Base-by-base conservation (phyloP, 1,140 invertebrate species). In the Polyergus mexicanus region DNA sequence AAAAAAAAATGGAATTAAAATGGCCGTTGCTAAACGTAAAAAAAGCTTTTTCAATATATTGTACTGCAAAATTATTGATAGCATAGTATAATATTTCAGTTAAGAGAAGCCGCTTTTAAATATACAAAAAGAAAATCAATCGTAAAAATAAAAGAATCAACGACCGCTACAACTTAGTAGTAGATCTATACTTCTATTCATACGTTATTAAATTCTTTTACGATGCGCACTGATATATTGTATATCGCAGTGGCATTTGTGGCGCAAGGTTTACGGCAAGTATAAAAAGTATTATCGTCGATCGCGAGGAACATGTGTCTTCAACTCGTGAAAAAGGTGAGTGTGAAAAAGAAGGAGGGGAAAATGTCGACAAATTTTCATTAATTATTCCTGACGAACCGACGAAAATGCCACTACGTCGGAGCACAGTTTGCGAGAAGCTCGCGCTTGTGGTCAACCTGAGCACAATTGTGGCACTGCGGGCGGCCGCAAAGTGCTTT, bases 401-500 rank as follows among this genome's bases (percentile, higher is more conserved):
- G 19, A 3, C 47, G 19, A 63, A 60, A 72, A 81, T 80, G 47
- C 47, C 62, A 56, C 22, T 22, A 85, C 10, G 13, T 25, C 13
- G 13, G 11, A 25, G 38, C n/a, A 11, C 11, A 41, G 28, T 13
- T 68, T 68, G 44, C n/a, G 65, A 51, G 44, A 69, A 56, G n/a
- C 47, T 44, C 44, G 47, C 47, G 35, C n/a, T 63, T 41, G 75
- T 25, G 74, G 68, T 11, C 22, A 63, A 44, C 66, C 63, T 47
- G 72, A 85, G 83, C 84, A 88, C 83, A 75, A 88, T 85, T 63
- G 87, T 69, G 56, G 62, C 19, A 16, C 44, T 22, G 63, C 65
- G 32, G 87, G 68, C 35, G 62, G 19, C 68, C 83, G 22, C 62
- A 89, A 88, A 85, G 28, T 80, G 75, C 75, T 86, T 88, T 86